Evolutionary conservation across 2,888 invertebrate species (phyloP), one percentile per base, ranked within the genome.

Genomic region (Bhutanitis thaidina): DNA sequence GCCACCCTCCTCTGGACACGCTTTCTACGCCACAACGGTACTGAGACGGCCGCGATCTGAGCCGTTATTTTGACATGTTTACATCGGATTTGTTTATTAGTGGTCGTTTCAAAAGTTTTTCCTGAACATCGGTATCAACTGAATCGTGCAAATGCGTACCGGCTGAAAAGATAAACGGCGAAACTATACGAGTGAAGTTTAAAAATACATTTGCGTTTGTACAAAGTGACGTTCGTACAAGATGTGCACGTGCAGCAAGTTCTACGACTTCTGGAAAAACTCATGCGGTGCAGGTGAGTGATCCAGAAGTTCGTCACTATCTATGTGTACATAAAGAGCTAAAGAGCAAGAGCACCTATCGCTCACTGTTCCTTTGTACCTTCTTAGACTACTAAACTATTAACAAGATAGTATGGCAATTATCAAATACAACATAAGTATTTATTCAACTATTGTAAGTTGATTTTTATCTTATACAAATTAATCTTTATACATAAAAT

Each of bases 151-250:
- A 77, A 77, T 74, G 73, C 77, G 75, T 67, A 69, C 74, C 72
- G 75, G 72, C 74, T 81, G 80, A 80, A 80, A 77, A 69, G 77
- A 36, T 51, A n/a, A n/a, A n/a, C n/a, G 41, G 85, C 87, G 80
- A 84, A 84, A 88, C 88, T 87, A 86, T 85, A 81, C 79, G 79
- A 85, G 88, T 88, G 87, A 86, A 86, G 85, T 89, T 87, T 88
- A 88, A 84, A 87, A 88, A 88, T 88, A 89, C 81, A 83, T 86
- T 86, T 80, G 81, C 85, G 79, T 69, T 77, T 75, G 83, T 82
- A 79, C 69, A 71, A 67, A 75, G 85, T 83, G 82, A 82, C 80
- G 79, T 69, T 67, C 60, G 61, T 62, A 61, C 79, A 68, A 83
- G 77, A 89, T 89, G 89, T 83, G 88, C 73, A 69, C 85, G 68